Base-by-base conservation (phyloP, 2,797 vertebrate genomes). In the Smutsia gigantea region DNA sequence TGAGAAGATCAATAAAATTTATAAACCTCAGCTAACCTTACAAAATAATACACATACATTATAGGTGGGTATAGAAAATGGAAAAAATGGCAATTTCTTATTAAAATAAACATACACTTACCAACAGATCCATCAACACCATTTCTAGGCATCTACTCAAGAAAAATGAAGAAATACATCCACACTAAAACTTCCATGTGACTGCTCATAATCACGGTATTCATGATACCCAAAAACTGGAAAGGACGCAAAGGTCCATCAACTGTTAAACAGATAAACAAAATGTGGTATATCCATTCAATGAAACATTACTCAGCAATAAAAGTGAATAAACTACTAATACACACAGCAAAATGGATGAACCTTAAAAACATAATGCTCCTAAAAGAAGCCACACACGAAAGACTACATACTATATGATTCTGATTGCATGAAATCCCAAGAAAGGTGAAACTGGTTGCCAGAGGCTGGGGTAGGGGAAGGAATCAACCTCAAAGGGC, bases 261-360 rank as follows among this genome's bases (percentile, higher is more conserved):
- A 39, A 1, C 63, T 14, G 87, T 78, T 57, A 59, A 81, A 29
- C 3, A 31, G 55, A 93, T 34, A 89, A 63, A 75, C 72, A 85
- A 90, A 68, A 85, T n/a, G 23, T 4, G 46, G 71, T 7, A 5
- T 15, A 29, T 59, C 55, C 2, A 6, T 2, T 13, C 93, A 42
- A 11, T 37, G 53, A 75, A 79, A 78, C 64, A 17, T 46, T 10
- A 72, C 63, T 94, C 88, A 9, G 84, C 63, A 31, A 71, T 53
- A 23, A 72, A 69, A 51, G 46, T 31, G 64, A 59, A 27, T 23
- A 23, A 31, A 17, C 87, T 57, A 9, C 42, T 23, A 19, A 14
- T 9, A 25, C 27, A 1, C 0, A 27, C 18, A 9, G 42, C n/a
- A 0, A 7, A 0, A 0, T 1, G 9, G 29, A 18, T 5, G 17